Evolutionary conservation across 37 sponge, comb jelly and placozoan genomes (phyloP).

Genomic region (Hormiphora californensis): DNA sequence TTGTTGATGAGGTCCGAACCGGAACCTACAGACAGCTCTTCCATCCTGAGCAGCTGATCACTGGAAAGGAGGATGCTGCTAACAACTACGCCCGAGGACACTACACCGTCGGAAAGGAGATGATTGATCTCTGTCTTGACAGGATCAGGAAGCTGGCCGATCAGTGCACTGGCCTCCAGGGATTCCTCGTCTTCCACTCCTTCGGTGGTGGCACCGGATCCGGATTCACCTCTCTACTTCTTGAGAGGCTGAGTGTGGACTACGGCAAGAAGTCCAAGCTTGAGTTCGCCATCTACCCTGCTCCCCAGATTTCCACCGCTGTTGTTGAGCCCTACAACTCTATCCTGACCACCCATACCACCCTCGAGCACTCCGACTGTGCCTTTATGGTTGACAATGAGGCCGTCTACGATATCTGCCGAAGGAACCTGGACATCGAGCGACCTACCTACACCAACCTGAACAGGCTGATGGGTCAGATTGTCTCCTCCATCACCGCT

Average conservation of each 20-base stretch:
- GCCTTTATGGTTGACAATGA: slow-evolving; percentile 99
- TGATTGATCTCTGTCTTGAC: slow-evolving; percentile 73
- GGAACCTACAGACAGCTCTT: slow-evolving; percentile 87
- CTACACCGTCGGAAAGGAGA: slow-evolving; percentile 89
- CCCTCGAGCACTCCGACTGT: slow-evolving; percentile 96
- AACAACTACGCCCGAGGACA: slow-evolving; percentile 98
- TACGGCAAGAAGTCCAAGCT: slow-evolving; percentile 96
- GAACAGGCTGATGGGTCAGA: slow-evolving; percentile 86
- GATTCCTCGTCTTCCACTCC: slow-evolving; percentile 86
- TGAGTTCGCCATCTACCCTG: slow-evolving; percentile 94
- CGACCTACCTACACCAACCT: slow-evolving; percentile 91
- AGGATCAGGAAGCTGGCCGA: slow-evolving; percentile 81
- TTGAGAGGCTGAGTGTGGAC: slow-evolving; percentile 92
- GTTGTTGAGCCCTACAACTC: slow-evolving; percentile 99
- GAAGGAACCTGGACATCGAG: slow-evolving; percentile 87
- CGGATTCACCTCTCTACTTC: slow-evolving; percentile 90
- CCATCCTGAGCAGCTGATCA: slow-evolving; percentile 94
- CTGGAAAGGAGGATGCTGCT: slow-evolving; percentile 97
- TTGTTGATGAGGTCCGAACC: slow-evolving; percentile 80
- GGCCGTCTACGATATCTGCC: slow-evolving; percentile 95
- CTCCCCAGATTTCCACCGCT: slow-evolving; percentile 86
- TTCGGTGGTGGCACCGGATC: slow-evolving; percentile 98
- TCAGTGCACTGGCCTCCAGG: slow-evolving; percentile 87
- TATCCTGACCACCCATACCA: slow-evolving; percentile 93
- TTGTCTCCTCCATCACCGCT: slow-evolving; percentile 81